Evolutionary conservation across 2,113 vertebrate species (phyloP).

Genomic region (Puma concolor): DNA sequence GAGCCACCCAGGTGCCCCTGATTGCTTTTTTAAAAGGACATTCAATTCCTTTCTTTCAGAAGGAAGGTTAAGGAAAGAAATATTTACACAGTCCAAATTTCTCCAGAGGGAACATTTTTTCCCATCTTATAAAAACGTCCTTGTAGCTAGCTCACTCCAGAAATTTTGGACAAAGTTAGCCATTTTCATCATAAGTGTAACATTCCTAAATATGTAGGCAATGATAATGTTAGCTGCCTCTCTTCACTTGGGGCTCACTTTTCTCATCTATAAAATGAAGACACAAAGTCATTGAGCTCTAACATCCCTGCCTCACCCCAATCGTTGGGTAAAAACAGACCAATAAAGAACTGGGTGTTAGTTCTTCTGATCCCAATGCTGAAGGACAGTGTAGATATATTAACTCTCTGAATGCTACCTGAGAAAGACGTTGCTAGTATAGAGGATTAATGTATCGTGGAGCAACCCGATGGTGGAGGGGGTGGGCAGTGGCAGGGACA

Average conservation of each 20-base stretch:
- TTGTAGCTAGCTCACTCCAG: not conserved
- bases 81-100: not conserved
- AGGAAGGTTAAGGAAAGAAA: constrained; percentile 50
- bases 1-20: too few species aligned
- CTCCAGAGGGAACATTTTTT: not conserved
- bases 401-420: not conserved
- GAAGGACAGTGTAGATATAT: not conserved
- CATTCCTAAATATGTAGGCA: not conserved
- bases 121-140: constrained; percentile 24
- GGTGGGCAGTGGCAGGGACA: too few species aligned
- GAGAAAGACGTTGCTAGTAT: not conserved
- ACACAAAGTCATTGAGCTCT: not conserved
- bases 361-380: not conserved
- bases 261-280: constrained; percentile 42
- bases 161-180: not conserved
- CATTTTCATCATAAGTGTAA: not conserved
- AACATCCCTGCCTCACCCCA: not conserved
- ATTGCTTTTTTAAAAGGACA: not conserved
- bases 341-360: not conserved
- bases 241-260: not conserved
- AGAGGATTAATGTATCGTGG: not conserved
- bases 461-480: not conserved
- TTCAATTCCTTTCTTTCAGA: constrained; percentile 12
- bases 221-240: not conserved
- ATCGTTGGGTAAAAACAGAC: constrained; percentile 27